phyloP scores from a whole-genome alignment of 2,888 invertebrate genomes.

The Caenorhabditis sp. region DNA sequence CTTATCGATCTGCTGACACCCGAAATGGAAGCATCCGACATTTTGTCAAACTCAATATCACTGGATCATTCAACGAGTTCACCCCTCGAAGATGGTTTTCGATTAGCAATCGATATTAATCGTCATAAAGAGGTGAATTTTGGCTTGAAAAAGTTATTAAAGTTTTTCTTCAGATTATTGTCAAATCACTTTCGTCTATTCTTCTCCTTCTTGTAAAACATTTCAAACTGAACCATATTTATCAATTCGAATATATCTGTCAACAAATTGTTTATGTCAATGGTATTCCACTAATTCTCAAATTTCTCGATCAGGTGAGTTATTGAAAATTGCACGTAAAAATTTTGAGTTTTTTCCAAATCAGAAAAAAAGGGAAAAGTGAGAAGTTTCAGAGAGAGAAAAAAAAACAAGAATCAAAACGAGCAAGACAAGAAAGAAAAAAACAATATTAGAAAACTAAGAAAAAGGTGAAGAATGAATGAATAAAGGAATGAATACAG shows the following conservation, averaged over 20 bases:
- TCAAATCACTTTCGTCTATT: constrained; percentile 91
- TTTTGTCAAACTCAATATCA: constrained; percentile 68
- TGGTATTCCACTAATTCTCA: constrained; percentile 94
- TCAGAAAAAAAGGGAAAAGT: no score
- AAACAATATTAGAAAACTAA: no score
- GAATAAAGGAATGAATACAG: no score
- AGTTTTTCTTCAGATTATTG: constrained; percentile 88
- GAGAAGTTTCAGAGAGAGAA: no score
- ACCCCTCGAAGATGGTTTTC: constrained; percentile 63
- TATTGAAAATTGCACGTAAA: background rate
- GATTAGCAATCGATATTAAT: constrained; percentile 91
- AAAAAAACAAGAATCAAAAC: no score
- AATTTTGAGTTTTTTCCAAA: background rate
- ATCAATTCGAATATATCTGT: constrained; percentile 98
- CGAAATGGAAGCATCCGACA: constrained; percentile 67
- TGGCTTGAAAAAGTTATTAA: background rate
- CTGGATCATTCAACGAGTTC: constrained; percentile 56
- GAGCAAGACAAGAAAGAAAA: no score
- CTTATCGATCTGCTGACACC: constrained; percentile 92
- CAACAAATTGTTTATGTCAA: constrained; percentile 95
- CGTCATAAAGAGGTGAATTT: constrained; percentile 80
- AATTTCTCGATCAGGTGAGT: constrained; percentile 89
- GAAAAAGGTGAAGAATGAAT: no score
- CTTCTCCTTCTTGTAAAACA: constrained; percentile 91
- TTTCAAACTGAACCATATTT: constrained; percentile 94